These are phyloP conservation scores for Dendroctonus valens DNA, from an alignment of 1,140 invertebrate genomes.

Conservation along the genomic window DNA sequence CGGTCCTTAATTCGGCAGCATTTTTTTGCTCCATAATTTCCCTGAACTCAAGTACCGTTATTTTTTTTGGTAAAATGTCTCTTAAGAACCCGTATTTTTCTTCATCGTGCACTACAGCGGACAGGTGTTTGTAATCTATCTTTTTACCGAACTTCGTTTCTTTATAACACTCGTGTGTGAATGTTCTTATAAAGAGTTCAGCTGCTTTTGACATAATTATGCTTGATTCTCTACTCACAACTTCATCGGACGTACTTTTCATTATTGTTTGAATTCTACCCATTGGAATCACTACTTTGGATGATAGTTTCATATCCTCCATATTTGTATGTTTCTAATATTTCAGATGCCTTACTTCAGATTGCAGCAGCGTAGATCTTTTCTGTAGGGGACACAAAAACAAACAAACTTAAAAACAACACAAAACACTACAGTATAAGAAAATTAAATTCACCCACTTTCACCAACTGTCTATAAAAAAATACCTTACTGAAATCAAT, in stretches of 20 bases:
- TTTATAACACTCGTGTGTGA: constrained; percentile 61
- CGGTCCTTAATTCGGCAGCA: constrained; percentile 16
- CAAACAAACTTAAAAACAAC: no score
- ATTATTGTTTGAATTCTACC: constrained; percentile 79
- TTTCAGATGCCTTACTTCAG: no score
- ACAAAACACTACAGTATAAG: no score
- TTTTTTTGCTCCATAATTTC: constrained; percentile 63
- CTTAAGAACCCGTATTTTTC: constrained; percentile 65
- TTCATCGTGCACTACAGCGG: constrained; percentile 65
- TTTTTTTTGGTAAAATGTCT: constrained; percentile 71
- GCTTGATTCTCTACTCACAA: constrained; percentile 71
- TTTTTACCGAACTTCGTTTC: constrained; percentile 47
- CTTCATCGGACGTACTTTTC: constrained; percentile 82
- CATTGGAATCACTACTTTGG: constrained; percentile 56
- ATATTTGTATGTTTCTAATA: no score
- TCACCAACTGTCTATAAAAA: no score
- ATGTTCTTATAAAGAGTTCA: constrained; percentile 66
- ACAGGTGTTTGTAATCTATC: constrained; percentile 68
- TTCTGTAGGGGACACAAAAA: no score
- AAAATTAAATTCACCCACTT: no score
- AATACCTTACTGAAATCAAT: no score
- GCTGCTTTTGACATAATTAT: constrained; percentile 72
- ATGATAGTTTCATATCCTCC: neutral
- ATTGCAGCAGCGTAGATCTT: no score
- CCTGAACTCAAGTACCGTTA: constrained; percentile 65